These are phyloP conservation scores for fruit fly (Drosophila melanogaster) DNA, from an alignment of 1,140 invertebrate genomes.

Conservation along the genomic window Release_6_plus_ISO1_MT NT_033777.3:29961501-29962000, in stretches of 20 bases:
- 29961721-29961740: constrained; percentile 37
- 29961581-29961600: background rate
- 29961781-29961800: constrained; percentile 58
- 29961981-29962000: constrained; percentile 47
- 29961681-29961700: constrained; percentile 63
- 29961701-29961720: constrained; percentile 47
- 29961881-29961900: constrained; percentile 1
- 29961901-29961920: background rate
- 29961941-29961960: constrained; percentile 11
- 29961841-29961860: constrained; percentile 47
- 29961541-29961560: background rate
- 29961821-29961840: constrained; percentile 54
- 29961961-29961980: constrained; percentile 59
- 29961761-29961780: constrained; percentile 50
- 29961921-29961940: constrained; percentile 1
- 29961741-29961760: constrained; percentile 57
- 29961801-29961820: constrained; percentile 66
- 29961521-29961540: no score
- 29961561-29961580: background rate
- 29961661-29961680: constrained; percentile 12
- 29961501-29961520: no score
- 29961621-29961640: constrained; percentile 58
- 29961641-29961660: constrained; percentile 71
- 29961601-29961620: constrained; percentile 4
- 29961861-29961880: constrained; percentile 43